phyloP scores from a whole-genome alignment of 2,888 invertebrate species.

The Erebia palarica region DNA sequence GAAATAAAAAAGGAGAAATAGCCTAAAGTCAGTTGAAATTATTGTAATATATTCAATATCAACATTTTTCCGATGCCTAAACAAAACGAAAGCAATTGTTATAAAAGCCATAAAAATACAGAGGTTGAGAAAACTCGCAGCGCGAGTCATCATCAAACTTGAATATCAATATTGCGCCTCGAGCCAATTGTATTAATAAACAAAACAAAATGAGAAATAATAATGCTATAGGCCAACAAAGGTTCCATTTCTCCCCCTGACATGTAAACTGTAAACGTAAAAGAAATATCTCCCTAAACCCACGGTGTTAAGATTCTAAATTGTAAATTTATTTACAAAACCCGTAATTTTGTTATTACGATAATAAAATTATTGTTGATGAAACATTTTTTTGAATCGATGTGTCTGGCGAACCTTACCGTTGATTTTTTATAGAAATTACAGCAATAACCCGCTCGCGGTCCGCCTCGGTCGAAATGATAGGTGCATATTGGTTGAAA shows the following conservation, averaged over 20 bases:
- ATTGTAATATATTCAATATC: slow-evolving; percentile 44
- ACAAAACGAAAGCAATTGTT: slow-evolving; percentile 68
- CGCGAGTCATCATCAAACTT: slow-evolving; percentile 81
- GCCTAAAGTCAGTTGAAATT: slow-evolving; percentile 32
- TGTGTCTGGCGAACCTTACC: slow-evolving; percentile 80
- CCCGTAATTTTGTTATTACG: slow-evolving; percentile 82
- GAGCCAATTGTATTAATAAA: slow-evolving; percentile 83
- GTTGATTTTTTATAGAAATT: slow-evolving; percentile 79
- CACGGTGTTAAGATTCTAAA: slow-evolving; percentile 67
- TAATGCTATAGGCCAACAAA: slow-evolving; percentile 83
- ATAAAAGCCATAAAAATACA: slow-evolving; percentile 77
- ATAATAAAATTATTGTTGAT: slow-evolving; percentile 82
- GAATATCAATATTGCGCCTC: slow-evolving; percentile 83
- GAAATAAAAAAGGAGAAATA: slow-evolving; percentile 15
- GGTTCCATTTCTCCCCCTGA: slow-evolving; percentile 81
- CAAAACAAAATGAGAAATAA: slow-evolving; percentile 83
- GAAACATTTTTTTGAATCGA: slow-evolving; percentile 81
- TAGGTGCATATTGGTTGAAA: slow-evolving; percentile 58
- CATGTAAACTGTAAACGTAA: slow-evolving; percentile 60
- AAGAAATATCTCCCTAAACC: slow-evolving; percentile 66
- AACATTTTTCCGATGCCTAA: slow-evolving; percentile 54
- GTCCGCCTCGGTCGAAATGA: slow-evolving; percentile 67
- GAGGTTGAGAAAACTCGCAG: slow-evolving; percentile 68
- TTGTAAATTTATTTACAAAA: slow-evolving; percentile 64
- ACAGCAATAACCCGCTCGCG: slow-evolving; percentile 73